Base-by-base conservation (phyloP, 2,888 invertebrate genomes). In the Penaeus monodon region DNA sequence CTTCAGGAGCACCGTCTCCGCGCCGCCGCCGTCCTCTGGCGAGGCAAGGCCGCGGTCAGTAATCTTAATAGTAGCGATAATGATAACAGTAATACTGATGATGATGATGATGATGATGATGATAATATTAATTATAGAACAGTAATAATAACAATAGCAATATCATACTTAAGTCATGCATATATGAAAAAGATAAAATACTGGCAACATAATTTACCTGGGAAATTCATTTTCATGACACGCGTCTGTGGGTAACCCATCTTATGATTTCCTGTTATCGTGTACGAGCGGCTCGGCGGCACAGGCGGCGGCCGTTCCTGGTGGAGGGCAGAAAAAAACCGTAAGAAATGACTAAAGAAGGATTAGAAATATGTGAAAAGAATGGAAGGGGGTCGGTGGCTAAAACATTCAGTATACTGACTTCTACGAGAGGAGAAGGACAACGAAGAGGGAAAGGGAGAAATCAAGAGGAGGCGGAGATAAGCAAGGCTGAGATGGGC, bases 201-300 rank as follows among this genome's bases (percentile, higher is more conserved):
- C 49, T 4, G 22, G 24, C 24, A n/a, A 14, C 3, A 68, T 24
- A n/a, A 78, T 91, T 91, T 92, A 94, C 95, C 95, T 91, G 96
- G 95, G 93, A 96, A 98, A 91, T 96, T 96, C 94, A 96, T 96
- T 93, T 96, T 96, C 96, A 98, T 97, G 88, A 96, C 94, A 92
- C 98, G 95, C 91, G 95, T 96, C 93, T 98, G 98, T 90, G 98
- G 98, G 93, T 98, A 98, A 91, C 96, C 96, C 90, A 97, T 94
- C 93, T 97, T 97, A 88, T 96, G 96, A 92, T 97, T 97, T 91
- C 97, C 97, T 57, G 96, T 94, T 88, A 98, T 96, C 12, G 97
- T 97, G 93, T 98, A 98, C 2, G 96, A 95, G 91, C 98, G 94
- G 91, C 97, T 96, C 64, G 97, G 96, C 79, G 98, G 98, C 90